These are phyloP conservation scores for Malthinus seriepunctatus DNA, from an alignment of 2,888 invertebrate species.

Conservation along the genomic window DNA sequence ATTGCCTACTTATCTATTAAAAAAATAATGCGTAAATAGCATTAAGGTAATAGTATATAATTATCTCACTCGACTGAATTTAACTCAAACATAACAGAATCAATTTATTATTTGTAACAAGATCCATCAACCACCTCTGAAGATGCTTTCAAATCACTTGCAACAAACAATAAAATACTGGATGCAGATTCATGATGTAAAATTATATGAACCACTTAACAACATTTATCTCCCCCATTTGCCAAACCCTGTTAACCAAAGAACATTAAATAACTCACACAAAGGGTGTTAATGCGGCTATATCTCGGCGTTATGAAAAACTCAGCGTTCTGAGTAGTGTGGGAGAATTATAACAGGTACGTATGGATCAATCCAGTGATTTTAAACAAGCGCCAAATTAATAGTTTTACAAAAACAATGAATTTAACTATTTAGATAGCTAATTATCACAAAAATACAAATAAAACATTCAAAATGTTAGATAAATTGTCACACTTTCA, in stretches of 20 bases:
- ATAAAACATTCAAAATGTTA: not conserved
- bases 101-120: constrained; percentile 32
- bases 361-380: constrained; percentile 45
- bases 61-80: constrained; percentile 9
- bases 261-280: constrained; percentile 53
- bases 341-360: constrained; percentile 54
- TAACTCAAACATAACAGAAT: constrained; percentile 10
- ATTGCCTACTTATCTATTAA: not conserved
- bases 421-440: not conserved
- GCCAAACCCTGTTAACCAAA: constrained; percentile 50
- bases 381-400: constrained; percentile 33
- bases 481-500: too few relatives aligned
- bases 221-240: constrained; percentile 50
- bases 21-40: not conserved
- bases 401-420: not conserved
- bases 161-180: constrained; percentile 46
- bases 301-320: constrained; percentile 51
- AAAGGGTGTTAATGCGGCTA: constrained; percentile 54
- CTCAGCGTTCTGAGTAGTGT: constrained; percentile 52
- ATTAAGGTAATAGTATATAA: not conserved
- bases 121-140: constrained; percentile 34
- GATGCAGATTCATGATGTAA: constrained; percentile 51
- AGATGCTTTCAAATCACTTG: constrained; percentile 39
- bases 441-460: not conserved
- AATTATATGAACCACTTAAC: constrained; percentile 54